Percentiles rank a stretch among this genome's conserved stretches.
Conservation (phyloP, 2,888 invertebrate genomes). For the Sarcophaga subvicina region DNA sequence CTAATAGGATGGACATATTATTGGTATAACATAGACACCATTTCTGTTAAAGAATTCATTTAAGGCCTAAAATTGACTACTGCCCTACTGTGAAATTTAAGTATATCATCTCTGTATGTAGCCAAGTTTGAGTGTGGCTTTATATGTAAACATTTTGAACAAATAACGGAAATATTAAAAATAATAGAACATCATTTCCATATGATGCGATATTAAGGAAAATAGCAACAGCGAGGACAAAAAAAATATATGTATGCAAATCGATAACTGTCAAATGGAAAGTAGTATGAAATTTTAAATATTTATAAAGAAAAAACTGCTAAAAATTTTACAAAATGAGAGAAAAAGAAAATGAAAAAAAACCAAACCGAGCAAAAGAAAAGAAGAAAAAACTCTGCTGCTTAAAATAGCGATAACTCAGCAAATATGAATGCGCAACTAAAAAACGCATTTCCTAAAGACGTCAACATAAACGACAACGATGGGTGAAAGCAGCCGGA, state of each 20-base stretch:
- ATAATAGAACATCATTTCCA: conserved; percentile 54
- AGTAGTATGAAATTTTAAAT: conserved; percentile 75
- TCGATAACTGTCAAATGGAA: conserved; percentile 79
- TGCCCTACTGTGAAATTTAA: neutral
- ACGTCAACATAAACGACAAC: conserved; percentile 45
- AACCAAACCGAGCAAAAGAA: conserved; percentile 15
- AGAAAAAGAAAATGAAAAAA: conserved; percentile 10
- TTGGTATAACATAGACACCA: no score
- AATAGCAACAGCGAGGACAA: conserved; percentile 21
- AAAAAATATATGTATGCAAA: conserved; percentile 68
- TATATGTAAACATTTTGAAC: conserved; percentile 8
- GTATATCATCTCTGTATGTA: neutral
- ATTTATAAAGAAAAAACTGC: conserved; percentile 74
- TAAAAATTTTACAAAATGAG: conserved; percentile 1
- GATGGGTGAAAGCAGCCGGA: conserved; percentile 1
- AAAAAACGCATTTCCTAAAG: conserved; percentile 64
- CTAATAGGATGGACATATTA: no score
- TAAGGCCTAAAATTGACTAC: no score
- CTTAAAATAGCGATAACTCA: conserved; percentile 51
- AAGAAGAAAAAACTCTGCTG: conserved; percentile 8
- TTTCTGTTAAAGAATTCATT: no score
- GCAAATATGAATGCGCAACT: conserved; percentile 62
- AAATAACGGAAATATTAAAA: conserved; percentile 56
- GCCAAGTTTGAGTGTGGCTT: neutral
- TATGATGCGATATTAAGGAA: conserved; percentile 39